Evolutionary conservation across 2,888 invertebrate genomes (phyloP).

Genomic region (Nasonovia ribisnigri): DNA sequence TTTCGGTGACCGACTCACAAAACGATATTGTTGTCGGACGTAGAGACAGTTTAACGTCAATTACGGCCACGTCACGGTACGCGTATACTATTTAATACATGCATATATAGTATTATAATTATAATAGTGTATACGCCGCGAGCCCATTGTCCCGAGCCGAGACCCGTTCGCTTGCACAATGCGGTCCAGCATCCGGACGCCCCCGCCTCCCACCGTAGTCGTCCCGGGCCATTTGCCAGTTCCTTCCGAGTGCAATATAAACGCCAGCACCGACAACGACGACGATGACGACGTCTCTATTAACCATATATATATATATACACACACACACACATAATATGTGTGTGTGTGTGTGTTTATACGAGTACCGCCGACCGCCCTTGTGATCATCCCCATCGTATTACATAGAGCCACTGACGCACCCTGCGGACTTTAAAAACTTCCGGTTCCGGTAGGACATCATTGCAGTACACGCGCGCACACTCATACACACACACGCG

Average conservation of each 20-base stretch:
- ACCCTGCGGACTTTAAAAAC: constrained; percentile 59
- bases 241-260: constrained; percentile 63
- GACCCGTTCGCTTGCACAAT: neutral
- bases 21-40: neutral
- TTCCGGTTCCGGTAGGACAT: constrained; percentile 63
- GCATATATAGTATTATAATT: neutral
- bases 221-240: constrained; percentile 64
- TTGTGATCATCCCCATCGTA: neutral
- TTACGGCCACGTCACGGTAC: constrained; percentile 51
- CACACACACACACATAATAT: neutral
- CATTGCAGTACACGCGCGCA: neutral
- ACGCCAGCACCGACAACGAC: constrained; percentile 10
- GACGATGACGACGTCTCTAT: constrained; percentile 48
- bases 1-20: neutral
- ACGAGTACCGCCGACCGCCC: neutral
- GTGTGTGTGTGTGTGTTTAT: neutral
- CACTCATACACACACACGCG: neutral
- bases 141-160: neutral
- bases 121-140: neutral
- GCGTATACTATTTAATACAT: neutral
- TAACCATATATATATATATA: constrained; percentile 37
- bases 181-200: neutral
- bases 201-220: neutral
- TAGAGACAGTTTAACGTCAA: constrained; percentile 48
- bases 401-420: neutral